These are phyloP conservation scores for Notechis scutatus DNA, from an alignment of 2,113 vertebrate genomes.

Conservation along the genomic window DNA sequence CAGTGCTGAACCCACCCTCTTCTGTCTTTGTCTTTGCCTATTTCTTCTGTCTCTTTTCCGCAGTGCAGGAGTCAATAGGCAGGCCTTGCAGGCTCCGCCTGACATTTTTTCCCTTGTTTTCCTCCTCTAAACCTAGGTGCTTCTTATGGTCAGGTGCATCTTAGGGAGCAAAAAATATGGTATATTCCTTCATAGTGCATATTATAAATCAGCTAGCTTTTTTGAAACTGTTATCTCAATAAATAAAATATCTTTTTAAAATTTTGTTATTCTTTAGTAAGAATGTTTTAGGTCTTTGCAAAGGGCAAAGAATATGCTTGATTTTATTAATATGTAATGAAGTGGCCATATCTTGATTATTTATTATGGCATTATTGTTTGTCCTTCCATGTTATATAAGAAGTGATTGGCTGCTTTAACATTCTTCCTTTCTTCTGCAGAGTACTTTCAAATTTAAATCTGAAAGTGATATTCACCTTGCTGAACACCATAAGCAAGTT, in stretches of 20 bases:
- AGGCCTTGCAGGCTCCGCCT: too few relatives aligned
- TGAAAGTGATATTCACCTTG: slow-evolving; percentile 97
- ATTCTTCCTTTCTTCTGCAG: slow-evolving; percentile 65
- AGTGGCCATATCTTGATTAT: neutral
- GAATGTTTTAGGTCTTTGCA: neutral
- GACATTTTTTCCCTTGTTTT: too few relatives aligned
- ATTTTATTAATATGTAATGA: neutral
- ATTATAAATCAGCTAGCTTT: neutral
- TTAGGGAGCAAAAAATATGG: too few relatives aligned
- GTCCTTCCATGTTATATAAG: neutral
- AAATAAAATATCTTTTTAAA: neutral
- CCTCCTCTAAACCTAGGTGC: too few relatives aligned
- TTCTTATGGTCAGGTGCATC: too few relatives aligned
- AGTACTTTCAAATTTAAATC: slow-evolving; percentile 99
- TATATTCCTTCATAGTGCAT: neutral
- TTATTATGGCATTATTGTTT: neutral
- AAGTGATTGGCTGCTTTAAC: slow-evolving; percentile 13
- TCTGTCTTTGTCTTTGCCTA: too few relatives aligned
- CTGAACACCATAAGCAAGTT: slow-evolving; percentile 98
- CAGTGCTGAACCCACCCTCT: too few relatives aligned
- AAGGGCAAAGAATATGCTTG: neutral
- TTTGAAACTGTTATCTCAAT: neutral
- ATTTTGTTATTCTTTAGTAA: neutral
- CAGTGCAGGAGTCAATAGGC: too few relatives aligned
- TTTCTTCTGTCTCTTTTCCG: too few relatives aligned